Evolutionary conservation across 2,113 vertebrate species (phyloP).

Genomic region (Ramphastos sulfuratus): DNA sequence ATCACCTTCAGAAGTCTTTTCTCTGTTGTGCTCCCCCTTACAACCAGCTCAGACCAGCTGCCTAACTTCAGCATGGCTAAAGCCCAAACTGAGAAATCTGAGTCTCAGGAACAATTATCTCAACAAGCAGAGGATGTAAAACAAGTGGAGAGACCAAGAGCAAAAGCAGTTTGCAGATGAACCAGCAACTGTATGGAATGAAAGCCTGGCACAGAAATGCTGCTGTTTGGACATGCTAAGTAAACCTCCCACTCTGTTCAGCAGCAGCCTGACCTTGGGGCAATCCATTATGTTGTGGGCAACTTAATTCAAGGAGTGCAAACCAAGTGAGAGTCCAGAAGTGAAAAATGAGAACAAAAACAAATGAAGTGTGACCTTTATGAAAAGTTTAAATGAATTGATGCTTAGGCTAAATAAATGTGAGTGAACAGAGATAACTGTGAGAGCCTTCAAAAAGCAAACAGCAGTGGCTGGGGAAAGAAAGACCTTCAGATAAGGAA

Average conservation of each 20-base stretch:
- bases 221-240: background rate
- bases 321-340: conserved; percentile 17
- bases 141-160: background rate
- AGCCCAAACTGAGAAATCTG: background rate
- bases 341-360: conserved; percentile 43
- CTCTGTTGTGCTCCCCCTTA: background rate
- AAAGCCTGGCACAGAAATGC: background rate
- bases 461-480: background rate
- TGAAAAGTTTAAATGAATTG: background rate
- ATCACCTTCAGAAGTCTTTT: background rate
- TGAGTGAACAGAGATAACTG: background rate
- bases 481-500: background rate
- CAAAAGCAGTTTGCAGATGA: background rate
- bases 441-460: background rate
- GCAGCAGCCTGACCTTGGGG: background rate
- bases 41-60: background rate
- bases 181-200: background rate
- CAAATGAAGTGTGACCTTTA: conserved; percentile 31
- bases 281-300: background rate
- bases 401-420: background rate
- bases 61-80: background rate
- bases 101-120: background rate
- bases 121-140: background rate
- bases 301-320: background rate
- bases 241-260: background rate